Evolutionary conservation across 2,888 invertebrate species (phyloP), one percentile per base, ranked within the genome.

Genomic region (Anthrax anthrax): DNA sequence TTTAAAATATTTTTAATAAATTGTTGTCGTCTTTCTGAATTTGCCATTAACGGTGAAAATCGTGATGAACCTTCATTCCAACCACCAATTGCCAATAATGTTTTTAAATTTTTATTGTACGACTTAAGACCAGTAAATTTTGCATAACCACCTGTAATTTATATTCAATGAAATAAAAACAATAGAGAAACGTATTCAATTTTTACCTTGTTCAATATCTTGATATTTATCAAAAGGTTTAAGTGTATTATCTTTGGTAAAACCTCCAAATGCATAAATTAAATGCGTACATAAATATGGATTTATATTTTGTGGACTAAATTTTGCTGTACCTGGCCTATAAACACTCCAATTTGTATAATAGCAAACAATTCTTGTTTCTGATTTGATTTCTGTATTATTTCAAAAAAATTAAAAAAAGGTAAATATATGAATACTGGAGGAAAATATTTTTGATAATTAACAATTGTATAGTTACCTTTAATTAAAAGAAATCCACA

Each of bases 311-410:
- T 90, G 87, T 0, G 92, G 91, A 60, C 84, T 84, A 70, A 89
- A 92, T 65, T 87, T 85, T 42, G 91, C 91, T 6, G 86, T 82
- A 44, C 90, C 90, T 3, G 89, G 90, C 51, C 90, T 74, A 68
- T 90, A 90, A 38, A 90, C 86, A 53, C 89, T 89, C 91, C 91
- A 91, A 70, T 90, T 90, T 39, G 90, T 90, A 72, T 90, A 90
- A 69, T 91, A 91, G 62, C 90, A 91, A 46, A 91, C 89, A 57
- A 91, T 81, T 55, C 84, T 79, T 47, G 80, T 78, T 64, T 85
- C 82, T 51, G 64, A 56, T 49, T 57, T 60, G 52, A 57, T 62
- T 51, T 60, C 67, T 67, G 56, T 17, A 52, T 51, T n/a, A 34
- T 18, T 27, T 44, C 34, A n/a, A 37, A 32, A 42, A 34, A 17